phyloP scores from a whole-genome alignment of 2,888 invertebrate species.

The Clunio marinus region DNA sequence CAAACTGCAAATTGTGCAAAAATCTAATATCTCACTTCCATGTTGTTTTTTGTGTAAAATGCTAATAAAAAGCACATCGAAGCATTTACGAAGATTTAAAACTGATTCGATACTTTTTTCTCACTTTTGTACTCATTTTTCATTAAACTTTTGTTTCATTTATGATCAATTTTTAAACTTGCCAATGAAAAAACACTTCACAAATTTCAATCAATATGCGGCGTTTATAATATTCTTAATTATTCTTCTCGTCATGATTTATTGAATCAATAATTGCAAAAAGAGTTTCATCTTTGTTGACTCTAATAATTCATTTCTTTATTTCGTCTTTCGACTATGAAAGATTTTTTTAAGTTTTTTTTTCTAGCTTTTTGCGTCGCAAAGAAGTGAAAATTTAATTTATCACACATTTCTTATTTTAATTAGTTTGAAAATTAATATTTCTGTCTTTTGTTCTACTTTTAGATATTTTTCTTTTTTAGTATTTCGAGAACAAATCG shows the following conservation, averaged over 20 bases:
- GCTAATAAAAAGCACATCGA: constrained; percentile 29
- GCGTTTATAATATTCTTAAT: neutral
- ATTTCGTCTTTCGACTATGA: no score
- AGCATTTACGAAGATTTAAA: no score
- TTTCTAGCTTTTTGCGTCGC: neutral
- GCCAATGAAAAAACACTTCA: neutral
- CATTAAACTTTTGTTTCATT: no score
- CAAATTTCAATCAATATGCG: neutral
- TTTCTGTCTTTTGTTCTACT: neutral
- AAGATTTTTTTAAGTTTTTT: no score
- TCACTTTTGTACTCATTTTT: neutral
- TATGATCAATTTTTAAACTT: neutral
- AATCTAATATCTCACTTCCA: neutral
- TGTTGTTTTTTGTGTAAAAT: constrained; percentile 22
- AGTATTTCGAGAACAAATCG: neutral
- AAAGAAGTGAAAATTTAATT: neutral
- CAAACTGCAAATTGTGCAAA: constrained; percentile 3
- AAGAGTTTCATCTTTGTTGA: no score
- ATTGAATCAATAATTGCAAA: neutral
- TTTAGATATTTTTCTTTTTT: neutral
- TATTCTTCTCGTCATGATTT: no score
- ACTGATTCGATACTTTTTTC: no score
- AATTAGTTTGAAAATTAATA: no score
- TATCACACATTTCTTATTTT: no score
- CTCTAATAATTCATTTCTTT: neutral